Evolutionary conservation across 2,797 vertebrate genomes (phyloP).

Genomic region (Acrocephalus scirpaceus): DNA sequence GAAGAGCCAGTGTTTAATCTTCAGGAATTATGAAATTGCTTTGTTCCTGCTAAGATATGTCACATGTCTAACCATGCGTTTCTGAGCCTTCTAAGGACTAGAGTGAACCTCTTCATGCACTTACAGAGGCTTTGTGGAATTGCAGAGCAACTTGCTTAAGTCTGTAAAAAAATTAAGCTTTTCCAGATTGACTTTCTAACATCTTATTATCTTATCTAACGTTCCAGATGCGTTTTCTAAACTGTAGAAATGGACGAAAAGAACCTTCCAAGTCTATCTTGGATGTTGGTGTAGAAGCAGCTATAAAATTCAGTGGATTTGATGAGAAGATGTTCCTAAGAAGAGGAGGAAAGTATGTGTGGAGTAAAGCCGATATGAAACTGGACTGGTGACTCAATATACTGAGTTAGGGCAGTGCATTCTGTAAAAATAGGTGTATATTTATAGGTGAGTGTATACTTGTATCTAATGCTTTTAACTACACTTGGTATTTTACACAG

Average conservation of each 20-base stretch:
- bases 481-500: neutral
- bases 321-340: conserved; percentile 93
- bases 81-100: neutral
- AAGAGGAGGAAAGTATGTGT: conserved; percentile 91
- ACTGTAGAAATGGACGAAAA: conserved; percentile 89
- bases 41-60: neutral
- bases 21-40: neutral
- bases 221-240: conserved; percentile 93
- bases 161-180: neutral
- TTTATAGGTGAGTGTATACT: neutral
- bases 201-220: neutral
- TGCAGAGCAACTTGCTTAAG: neutral
- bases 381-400: conserved; percentile 86
- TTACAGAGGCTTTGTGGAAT: neutral
- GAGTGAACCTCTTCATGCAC: neutral
- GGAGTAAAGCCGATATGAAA: conserved; percentile 94
- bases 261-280: conserved; percentile 94
- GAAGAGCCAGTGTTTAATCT: neutral
- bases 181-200: neutral
- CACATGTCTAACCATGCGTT: neutral
- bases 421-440: neutral
- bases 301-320: conserved; percentile 92
- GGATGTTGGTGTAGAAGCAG: conserved; percentile 87
- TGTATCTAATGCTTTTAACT: neutral
- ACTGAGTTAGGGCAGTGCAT: neutral